Evolutionary conservation across 2,888 invertebrate genomes (phyloP), one percentile per base, ranked within the genome.

Genomic region (Diarsia dahlii): DNA sequence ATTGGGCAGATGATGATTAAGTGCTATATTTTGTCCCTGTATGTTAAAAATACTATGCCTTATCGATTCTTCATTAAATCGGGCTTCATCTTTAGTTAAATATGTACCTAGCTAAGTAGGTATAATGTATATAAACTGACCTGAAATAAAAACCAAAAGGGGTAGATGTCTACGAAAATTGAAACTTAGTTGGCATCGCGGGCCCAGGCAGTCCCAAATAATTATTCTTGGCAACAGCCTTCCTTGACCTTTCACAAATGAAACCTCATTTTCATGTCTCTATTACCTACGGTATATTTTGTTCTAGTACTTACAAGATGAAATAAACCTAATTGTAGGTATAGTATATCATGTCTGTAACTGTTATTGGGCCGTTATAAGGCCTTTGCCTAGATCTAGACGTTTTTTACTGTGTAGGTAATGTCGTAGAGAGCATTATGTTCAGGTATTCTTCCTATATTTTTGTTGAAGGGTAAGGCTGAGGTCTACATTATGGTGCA

Each of bases 181-280:
- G 15, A 58, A 71, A 78, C 34, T 78, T 52, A 46, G 13, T 71
- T 71, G 64, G n/a, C 60, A 18, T 18, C 56, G 23, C 34, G 8
- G 8, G 39, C 48, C 45, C 1, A 48, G 12, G 10, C 18, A 48
- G 12, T 39, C 67, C 71, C 15, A 52, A 69, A 71, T 68, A 71
- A 78, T 82, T 78, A 78, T 71, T 67, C 67, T 64, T 60, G 67
- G 67, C 58, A 78, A 71, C 56, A 69, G 20, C 20, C 64, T 62
- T 64, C 71, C 82, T 74, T 82, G 82, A 82, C 82, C 82, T 82
- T 73, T 64, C 56, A 54, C 34, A 68, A 65, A 77, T 69, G 50
- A 69, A 68, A 74, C 82, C 71, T 56, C 64, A 78, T 81, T 82
- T 71, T 71, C 60, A 78, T 62, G 63, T 73, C 48, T 34, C 12